Evolutionary conservation across 2,113 vertebrate species (phyloP).

Genomic region (Chascanopsetta lugubris): DNA sequence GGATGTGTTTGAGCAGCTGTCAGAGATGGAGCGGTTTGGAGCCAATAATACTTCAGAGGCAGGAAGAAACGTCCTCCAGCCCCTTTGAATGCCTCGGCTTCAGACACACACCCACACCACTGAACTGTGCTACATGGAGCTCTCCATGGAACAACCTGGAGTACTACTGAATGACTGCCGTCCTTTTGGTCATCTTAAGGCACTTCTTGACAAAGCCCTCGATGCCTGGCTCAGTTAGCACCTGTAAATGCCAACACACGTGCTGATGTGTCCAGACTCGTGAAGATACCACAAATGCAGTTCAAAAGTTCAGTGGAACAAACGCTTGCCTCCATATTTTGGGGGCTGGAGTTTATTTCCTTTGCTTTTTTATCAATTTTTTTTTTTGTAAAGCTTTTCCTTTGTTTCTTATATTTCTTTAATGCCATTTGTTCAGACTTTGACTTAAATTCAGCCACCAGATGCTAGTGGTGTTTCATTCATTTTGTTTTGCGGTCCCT

Average conservation of each 20-base stretch:
- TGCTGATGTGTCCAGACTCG: slow-evolving; percentile 39
- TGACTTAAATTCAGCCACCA: slow-evolving; percentile 55
- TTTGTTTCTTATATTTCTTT: slow-evolving; percentile 34
- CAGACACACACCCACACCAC: neutral
- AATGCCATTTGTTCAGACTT: slow-evolving; percentile 54
- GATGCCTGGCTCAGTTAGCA: slow-evolving; percentile 21
- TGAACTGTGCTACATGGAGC: slow-evolving; percentile 16
- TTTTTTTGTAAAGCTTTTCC: slow-evolving; percentile 57
- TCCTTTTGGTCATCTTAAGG: slow-evolving; percentile 49
- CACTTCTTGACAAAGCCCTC: slow-evolving; percentile 42
- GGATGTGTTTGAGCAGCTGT: slow-evolving; percentile 94
- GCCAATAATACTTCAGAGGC: slow-evolving; percentile 58
- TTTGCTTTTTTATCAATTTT: slow-evolving; percentile 61
- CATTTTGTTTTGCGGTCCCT: slow-evolving; percentile 62
- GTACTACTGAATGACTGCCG: slow-evolving; percentile 77
- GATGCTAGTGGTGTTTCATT: slow-evolving; percentile 52
- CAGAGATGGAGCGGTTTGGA: slow-evolving; percentile 88
- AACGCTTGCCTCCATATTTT: slow-evolving; percentile 46
- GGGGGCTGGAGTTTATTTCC: slow-evolving; percentile 48
- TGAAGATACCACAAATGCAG: slow-evolving; percentile 43
- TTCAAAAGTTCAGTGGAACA: slow-evolving; percentile 57
- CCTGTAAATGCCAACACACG: slow-evolving; percentile 14
- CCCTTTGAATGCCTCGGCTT: slow-evolving; percentile 65
- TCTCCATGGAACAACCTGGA: slow-evolving; percentile 39
- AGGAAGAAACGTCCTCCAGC: slow-evolving; percentile 80